Conservation (phyloP, 2,797 vertebrate genomes). For the Aldrovandia affinis region DNA sequence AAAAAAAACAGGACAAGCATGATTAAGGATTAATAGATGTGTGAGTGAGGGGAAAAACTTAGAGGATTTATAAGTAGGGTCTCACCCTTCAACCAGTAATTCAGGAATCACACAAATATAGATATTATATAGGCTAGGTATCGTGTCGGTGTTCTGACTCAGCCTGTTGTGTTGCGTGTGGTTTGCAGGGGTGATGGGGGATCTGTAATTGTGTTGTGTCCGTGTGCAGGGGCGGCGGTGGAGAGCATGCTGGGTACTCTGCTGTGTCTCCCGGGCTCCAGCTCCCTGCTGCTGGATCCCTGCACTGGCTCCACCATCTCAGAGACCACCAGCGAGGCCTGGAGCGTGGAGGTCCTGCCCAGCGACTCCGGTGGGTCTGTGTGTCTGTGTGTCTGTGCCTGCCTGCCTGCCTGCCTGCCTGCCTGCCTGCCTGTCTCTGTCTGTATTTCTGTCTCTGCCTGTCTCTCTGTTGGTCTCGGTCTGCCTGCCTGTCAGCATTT, state of each 20-base stretch:
- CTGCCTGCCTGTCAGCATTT: too few species aligned
- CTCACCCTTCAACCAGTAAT: too few species aligned
- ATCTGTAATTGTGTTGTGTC: constrained; percentile 40
- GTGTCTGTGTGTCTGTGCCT: constrained; percentile 26
- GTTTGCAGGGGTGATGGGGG: too few species aligned
- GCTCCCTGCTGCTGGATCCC: constrained; percentile 92
- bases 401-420: constrained; percentile 17
- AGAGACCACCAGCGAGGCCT: constrained; percentile 98
- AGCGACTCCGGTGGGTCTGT: constrained; percentile 92
- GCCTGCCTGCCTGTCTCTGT: constrained; percentile 9
- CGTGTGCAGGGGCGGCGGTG: constrained; percentile 85
- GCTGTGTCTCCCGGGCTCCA: constrained; percentile 91
- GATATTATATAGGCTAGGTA: too few species aligned
- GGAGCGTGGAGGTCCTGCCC: constrained; percentile 97
- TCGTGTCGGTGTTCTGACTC: too few species aligned
- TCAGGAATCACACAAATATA: too few species aligned
- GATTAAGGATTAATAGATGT: too few species aligned
- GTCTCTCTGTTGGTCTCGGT: constrained; percentile 61
- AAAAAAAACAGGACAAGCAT: too few species aligned
- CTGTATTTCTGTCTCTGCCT: constrained; percentile 21
- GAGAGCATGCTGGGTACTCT: constrained; percentile 96
- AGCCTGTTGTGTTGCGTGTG: constrained; percentile 49
- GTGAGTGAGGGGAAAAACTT: too few species aligned
- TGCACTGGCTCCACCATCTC: constrained; percentile 98
- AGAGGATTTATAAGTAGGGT: too few species aligned